Base-by-base conservation (phyloP, 2,888 invertebrate species). In the Meliscaeva auricollis region DNA sequence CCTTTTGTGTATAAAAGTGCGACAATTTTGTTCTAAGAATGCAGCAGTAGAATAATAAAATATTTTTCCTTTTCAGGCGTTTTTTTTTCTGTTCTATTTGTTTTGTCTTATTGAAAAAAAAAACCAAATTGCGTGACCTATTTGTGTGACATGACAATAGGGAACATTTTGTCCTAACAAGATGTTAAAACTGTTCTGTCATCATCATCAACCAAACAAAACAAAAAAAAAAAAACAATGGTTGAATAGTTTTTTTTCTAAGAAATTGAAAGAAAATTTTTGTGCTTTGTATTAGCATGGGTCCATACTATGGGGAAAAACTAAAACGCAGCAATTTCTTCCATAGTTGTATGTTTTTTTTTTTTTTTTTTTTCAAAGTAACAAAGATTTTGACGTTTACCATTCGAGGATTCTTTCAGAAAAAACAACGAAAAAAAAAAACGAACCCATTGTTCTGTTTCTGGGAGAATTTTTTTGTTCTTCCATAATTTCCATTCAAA, bases 81-180 rank as follows among this genome's bases (percentile, higher is more conserved):
- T 30, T 3, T 60, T 62, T 46, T 48, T n/a, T n/a, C n/a, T 32
- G 17, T 22, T 26, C 48, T 7, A 1, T 22, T 38, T n/a, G 22
- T n/a, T 11, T 13, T 26, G 11, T 2, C 1, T 1, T 0, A 50
- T 22, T 50, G 1, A 13, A 52, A 20, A 32, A 41, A 54, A 11
- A 4, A 26, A 26, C 3, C 26, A 26, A 26, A 76, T 76, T 66
- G 26, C 66, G 41, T 79, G 78, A 73, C 82, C 82, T 73, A 73
- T 78, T 82, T 82, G 68, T 78, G 35, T 17, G 56, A 35, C 60
- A 62, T 46, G 68, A 82, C 82, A 82, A 78, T 77, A 50, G 22
- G 32, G n/a, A 44, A 54, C 30, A 46, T 81, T 70, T 64, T 58
- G 8, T 35, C 41, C 64, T 30, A 54, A 68, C 75, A 68, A 68